A percentile compares a stretch with the other conserved stretches of the same genome.
phyloP scores from a whole-genome alignment of 2,113 vertebrate species.

The Cyprinodon variegatus region DNA sequence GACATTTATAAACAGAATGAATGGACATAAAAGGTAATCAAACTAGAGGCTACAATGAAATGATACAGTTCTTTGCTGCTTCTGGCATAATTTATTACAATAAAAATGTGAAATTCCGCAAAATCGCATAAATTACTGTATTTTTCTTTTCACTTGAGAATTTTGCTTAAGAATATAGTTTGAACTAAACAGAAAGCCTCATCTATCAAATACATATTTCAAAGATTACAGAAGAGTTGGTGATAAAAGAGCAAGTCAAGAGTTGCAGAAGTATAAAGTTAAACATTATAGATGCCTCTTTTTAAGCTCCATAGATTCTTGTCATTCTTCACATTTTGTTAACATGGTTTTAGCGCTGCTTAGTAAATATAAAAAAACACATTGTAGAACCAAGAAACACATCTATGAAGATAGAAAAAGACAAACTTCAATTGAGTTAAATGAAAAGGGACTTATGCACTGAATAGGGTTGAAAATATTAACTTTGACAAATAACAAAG shows the following conservation, averaged over 20 bases:
- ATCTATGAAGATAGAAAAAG: constrained; percentile 19
- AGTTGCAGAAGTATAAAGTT: neutral
- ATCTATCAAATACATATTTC: neutral
- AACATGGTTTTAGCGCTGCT: neutral
- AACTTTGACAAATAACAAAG: neutral
- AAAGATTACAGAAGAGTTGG: constrained; percentile 1
- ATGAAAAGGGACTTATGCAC: constrained; percentile 6
- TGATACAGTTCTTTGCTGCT: neutral
- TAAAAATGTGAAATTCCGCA: constrained; percentile 1
- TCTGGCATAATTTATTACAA: constrained; percentile 25
- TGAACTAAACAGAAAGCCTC: neutral
- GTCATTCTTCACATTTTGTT: neutral
- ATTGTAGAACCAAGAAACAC: constrained; percentile 1
- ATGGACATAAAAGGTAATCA: neutral
- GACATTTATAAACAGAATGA: neutral
- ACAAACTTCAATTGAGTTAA: constrained; percentile 12
- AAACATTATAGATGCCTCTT: neutral
- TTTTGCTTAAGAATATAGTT: neutral
- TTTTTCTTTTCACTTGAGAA: constrained; percentile 5
- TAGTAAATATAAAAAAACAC: neutral
- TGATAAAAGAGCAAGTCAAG: neutral
- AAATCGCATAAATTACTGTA: constrained; percentile 27
- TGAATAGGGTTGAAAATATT: constrained; percentile 21
- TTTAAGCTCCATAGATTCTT: neutral
- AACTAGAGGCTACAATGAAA: neutral